Percentiles rank a stretch among this genome's conserved stretches.
These are phyloP conservation scores for Pampus argenteus DNA, from an alignment of 2,797 vertebrate genomes.

Conservation along the genomic window DNA sequence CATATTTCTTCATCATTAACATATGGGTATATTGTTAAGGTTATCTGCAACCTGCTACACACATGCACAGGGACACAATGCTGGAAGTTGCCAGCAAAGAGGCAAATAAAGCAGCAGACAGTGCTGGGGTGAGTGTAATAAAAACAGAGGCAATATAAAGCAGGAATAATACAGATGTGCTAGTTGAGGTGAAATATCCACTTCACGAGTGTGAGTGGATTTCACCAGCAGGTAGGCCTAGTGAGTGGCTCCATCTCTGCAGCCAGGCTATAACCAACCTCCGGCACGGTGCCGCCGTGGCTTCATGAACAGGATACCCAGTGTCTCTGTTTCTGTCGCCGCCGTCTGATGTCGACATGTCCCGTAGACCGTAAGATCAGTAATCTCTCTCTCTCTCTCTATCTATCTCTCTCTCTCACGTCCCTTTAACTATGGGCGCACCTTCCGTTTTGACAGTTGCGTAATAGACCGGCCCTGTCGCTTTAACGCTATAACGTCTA, in stretches of 20 bases:
- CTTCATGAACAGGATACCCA: slow-evolving; percentile 31
- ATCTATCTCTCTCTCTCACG: slow-evolving; percentile 42
- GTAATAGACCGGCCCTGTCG: slow-evolving; percentile 69
- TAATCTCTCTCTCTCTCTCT: slow-evolving; percentile 22
- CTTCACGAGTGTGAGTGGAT: slow-evolving; percentile 1
- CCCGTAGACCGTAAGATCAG: slow-evolving; percentile 8
- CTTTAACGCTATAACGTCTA: slow-evolving; percentile 45
- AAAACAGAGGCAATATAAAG: background rate
- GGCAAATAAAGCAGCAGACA: background rate
- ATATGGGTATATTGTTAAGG: background rate
- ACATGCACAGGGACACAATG: background rate
- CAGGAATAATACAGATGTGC: background rate
- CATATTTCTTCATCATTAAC: background rate
- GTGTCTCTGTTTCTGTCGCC: slow-evolving; percentile 44
- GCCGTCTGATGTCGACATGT: slow-evolving; percentile 45
- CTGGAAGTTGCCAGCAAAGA: background rate
- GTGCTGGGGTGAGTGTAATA: background rate
- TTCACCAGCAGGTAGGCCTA: slow-evolving; percentile 34
- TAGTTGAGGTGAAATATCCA: background rate
- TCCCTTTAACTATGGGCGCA: slow-evolving; percentile 63
- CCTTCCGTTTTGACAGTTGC: slow-evolving; percentile 78
- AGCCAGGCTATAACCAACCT: slow-evolving; percentile 37
- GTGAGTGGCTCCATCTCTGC: slow-evolving; percentile 36
- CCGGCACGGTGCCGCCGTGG: slow-evolving; percentile 30
- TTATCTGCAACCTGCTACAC: background rate